Conservation (phyloP, 2,113 vertebrate species). For the Ceyx melanurus region DNA sequence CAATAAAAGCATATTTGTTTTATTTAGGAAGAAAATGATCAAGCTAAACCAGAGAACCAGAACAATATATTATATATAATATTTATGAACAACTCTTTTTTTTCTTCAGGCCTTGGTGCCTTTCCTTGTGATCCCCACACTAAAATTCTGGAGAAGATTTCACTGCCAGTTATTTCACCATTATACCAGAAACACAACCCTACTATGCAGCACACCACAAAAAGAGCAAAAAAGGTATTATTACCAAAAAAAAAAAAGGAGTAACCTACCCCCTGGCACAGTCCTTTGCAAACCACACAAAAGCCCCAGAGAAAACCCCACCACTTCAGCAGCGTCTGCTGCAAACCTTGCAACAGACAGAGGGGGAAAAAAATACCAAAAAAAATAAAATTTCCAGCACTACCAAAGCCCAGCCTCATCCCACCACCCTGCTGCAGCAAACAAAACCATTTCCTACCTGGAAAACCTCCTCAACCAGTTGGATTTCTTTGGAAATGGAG, state of each 20-base stretch:
- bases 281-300: neutral
- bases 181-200: fast-evolving
- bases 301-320: neutral
- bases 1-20: neutral
- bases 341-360: neutral
- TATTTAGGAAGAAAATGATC: neutral
- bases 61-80: neutral
- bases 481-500: neutral
- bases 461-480: fast-evolving
- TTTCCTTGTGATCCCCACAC: neutral
- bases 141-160: neutral
- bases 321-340: fast-evolving
- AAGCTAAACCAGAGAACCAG: neutral
- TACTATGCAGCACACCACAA: neutral
- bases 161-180: neutral
- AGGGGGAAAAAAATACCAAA: too few species aligned
- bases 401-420: fast-evolving
- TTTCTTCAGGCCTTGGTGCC: neutral
- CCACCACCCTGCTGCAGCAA: neutral
- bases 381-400: too few species aligned
- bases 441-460: neutral
- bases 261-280: neutral
- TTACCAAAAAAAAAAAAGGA: neutral
- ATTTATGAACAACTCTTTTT: neutral
- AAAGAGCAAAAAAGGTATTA: neutral